A percentile compares a stretch with the other conserved stretches of the same genome.
Evolutionary conservation across 2,888 invertebrate species (phyloP).

Genomic region (Strigamia transsilvanica): DNA sequence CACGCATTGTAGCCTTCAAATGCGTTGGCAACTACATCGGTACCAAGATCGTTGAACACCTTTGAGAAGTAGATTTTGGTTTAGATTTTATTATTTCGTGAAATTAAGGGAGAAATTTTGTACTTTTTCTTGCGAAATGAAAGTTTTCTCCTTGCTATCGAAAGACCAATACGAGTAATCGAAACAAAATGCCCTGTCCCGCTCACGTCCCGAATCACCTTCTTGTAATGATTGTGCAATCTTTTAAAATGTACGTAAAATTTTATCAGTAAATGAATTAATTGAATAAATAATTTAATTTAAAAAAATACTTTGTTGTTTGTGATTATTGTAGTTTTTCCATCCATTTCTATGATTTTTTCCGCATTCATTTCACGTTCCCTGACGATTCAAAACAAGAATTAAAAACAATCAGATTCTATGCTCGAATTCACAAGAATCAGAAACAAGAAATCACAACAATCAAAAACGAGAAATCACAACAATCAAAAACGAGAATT

Average conservation of each 20-base stretch:
- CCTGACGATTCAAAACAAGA: no score
- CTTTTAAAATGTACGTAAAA: no score
- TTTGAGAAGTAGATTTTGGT: neutral
- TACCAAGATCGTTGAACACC: slow-evolving; percentile 72
- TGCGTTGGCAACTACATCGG: slow-evolving; percentile 81
- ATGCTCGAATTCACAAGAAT: no score
- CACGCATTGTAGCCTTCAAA: slow-evolving; percentile 89
- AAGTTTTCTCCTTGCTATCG: slow-evolving; percentile 74
- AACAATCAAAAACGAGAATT: no score
- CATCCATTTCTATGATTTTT: slow-evolving; percentile 84
- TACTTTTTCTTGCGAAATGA: slow-evolving; percentile 83
- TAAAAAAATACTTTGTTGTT: slow-evolving; percentile 73
- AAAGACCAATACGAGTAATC: slow-evolving; percentile 90
- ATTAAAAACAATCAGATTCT: no score
- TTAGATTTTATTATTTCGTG: no score
- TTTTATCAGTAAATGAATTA: no score
- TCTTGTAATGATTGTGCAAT: slow-evolving; percentile 56
- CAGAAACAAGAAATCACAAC: no score
- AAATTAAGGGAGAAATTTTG: no score
- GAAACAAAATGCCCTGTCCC: slow-evolving; percentile 85
- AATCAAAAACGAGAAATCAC: no score
- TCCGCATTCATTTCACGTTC: slow-evolving; percentile 84
- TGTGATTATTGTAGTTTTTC: slow-evolving; percentile 79
- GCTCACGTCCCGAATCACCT: slow-evolving; percentile 68
- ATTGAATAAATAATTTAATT: neutral